Evolutionary conservation across 1,140 invertebrate species (phyloP).

Genomic region (Frieseomelitta varia): DNA sequence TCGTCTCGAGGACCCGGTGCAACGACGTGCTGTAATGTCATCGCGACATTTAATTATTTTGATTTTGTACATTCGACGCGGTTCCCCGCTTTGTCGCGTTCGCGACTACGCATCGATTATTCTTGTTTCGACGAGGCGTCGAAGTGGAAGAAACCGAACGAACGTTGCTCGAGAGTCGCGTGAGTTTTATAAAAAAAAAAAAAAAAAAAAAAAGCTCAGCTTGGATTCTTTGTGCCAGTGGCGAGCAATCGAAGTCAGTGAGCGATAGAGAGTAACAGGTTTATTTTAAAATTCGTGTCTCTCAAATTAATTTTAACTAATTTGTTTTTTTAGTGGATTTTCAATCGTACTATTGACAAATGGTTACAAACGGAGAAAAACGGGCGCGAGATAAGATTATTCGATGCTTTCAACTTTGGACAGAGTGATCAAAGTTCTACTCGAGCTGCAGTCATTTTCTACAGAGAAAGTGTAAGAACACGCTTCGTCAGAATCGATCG

Average conservation of each 20-base stretch:
- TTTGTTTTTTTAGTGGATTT: conserved; percentile 2
- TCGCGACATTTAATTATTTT: conserved; percentile 51
- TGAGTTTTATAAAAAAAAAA: conserved; percentile 11
- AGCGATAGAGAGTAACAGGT: not conserved
- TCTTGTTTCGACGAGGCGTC: conserved; percentile 2
- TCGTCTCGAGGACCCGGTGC: conserved; percentile 36
- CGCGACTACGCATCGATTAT: conserved; percentile 27
- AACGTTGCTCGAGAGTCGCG: not conserved
- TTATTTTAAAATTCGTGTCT: not conserved
- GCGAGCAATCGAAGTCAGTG: too few relatives aligned
- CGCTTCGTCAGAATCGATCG: too few relatives aligned
- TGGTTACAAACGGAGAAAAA: not conserved
- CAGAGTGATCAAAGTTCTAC: too few relatives aligned
- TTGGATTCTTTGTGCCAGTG: not conserved
- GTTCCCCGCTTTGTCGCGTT: conserved; percentile 9
- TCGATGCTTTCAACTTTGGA: not conserved
- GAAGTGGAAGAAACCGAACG: not conserved
- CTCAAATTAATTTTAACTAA: conserved; percentile 30
- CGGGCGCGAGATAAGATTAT: not conserved
- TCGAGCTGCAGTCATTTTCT: too few relatives aligned
- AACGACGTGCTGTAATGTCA: conserved; percentile 10
- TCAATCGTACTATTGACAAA: not conserved
- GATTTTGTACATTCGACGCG: conserved; percentile 29
- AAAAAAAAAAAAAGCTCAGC: not conserved
- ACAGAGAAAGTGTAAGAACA: too few relatives aligned